Conservation (phyloP, 2,113 vertebrate species). For the Nothocercus julius region DNA sequence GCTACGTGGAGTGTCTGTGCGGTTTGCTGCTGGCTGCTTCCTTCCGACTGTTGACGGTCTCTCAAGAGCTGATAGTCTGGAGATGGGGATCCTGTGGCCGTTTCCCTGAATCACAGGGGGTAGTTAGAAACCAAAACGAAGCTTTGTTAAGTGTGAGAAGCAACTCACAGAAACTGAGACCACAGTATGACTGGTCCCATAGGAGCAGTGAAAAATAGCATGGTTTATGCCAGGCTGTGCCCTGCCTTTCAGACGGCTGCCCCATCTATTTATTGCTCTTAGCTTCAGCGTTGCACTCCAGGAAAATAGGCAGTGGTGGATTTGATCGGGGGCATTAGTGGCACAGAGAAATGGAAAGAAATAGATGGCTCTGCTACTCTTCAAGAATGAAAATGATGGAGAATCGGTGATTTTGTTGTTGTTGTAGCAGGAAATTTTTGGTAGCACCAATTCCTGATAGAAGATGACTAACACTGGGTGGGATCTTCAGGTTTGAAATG, state of each 20-base stretch:
- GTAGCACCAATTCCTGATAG: neutral
- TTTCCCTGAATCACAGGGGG: neutral
- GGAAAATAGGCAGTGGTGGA: conserved; percentile 25
- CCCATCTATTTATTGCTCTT: conserved; percentile 35
- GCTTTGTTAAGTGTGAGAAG: neutral
- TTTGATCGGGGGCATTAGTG: conserved; percentile 56
- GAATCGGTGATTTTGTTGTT: neutral
- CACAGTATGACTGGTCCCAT: neutral
- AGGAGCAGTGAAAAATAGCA: neutral
- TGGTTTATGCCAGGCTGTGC: neutral
- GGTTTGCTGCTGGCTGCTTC: neutral
- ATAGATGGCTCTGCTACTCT: neutral
- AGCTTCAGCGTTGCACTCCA: conserved; percentile 12
- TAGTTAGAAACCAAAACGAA: neutral
- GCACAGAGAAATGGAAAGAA: conserved; percentile 28
- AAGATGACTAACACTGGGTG: neutral
- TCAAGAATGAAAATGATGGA: neutral
- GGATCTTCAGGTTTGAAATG: neutral
- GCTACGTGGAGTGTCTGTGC: neutral
- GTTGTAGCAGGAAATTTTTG: neutral
- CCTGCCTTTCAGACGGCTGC: neutral
- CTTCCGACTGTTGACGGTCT: neutral
- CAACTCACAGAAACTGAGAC: neutral
- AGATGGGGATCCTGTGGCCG: neutral
- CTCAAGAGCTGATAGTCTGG: neutral